These are phyloP conservation scores for Mellivora capensis DNA, from an alignment of 2,113 vertebrate species.

Conservation along the genomic window DNA sequence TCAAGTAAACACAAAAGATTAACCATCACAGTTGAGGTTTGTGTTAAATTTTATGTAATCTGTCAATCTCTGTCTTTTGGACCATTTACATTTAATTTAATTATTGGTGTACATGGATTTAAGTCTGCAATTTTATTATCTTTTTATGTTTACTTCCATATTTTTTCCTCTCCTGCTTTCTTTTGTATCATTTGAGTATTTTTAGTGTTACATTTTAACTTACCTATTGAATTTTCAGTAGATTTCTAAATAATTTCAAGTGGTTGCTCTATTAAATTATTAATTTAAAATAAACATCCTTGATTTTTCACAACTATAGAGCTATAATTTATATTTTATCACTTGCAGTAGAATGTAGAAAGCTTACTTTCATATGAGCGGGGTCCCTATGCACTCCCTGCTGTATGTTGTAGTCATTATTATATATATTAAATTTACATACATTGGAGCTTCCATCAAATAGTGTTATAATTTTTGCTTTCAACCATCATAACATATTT, in stretches of 20 bases:
- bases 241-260: background rate
- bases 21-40: background rate
- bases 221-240: background rate
- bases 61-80: background rate
- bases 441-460: background rate
- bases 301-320: background rate
- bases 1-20: background rate
- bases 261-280: background rate
- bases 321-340: background rate
- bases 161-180: background rate
- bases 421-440: background rate
- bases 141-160: background rate
- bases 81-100: background rate
- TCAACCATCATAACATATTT: background rate
- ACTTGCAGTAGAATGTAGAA: background rate
- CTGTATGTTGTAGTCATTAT: background rate
- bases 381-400: background rate
- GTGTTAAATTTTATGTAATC: background rate
- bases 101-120: background rate
- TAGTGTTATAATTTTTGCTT: background rate
- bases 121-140: background rate
- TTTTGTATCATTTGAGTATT: background rate
- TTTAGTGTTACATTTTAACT: background rate
- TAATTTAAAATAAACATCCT: background rate
- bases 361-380: background rate